Evolutionary conservation across 2,113 vertebrate species (phyloP).

Genomic region (Xiphias gladius): DNA sequence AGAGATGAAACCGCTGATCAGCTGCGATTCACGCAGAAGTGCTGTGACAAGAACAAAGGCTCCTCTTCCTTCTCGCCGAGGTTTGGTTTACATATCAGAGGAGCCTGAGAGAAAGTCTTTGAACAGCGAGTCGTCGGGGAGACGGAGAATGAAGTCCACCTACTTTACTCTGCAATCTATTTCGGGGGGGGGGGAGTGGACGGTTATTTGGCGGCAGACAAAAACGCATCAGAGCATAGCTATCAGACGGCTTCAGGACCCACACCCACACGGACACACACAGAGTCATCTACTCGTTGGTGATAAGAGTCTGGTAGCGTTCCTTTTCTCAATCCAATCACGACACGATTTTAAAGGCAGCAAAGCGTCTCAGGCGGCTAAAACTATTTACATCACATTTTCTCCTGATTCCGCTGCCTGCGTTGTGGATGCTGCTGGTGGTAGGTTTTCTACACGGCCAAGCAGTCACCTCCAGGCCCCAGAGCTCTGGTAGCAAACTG

Average conservation of each 20-base stretch:
- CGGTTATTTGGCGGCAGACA: conserved; percentile 36
- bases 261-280: conserved; percentile 40
- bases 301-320: conserved; percentile 65
- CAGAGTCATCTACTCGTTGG: conserved; percentile 35
- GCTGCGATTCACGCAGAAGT: conserved; percentile 50
- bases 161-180: conserved; percentile 58
- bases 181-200: conserved; percentile 36
- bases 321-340: conserved; percentile 62
- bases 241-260: conserved; percentile 68
- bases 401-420: conserved; percentile 5
- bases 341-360: conserved; percentile 57
- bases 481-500: conserved; percentile 28
- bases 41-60: conserved; percentile 52
- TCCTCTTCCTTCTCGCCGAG: conserved; percentile 29
- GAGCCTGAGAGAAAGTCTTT: conserved; percentile 3
- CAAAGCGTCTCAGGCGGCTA: conserved; percentile 45
- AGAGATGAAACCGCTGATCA: conserved; percentile 58
- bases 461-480: conserved; percentile 48
- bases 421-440: too few relatives aligned
- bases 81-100: conserved; percentile 45
- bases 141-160: conserved; percentile 49
- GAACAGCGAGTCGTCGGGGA: background rate
- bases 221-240: conserved; percentile 57
- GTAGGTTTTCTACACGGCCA: conserved; percentile 37
- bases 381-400: conserved; percentile 68